phyloP scores from a whole-genome alignment of 2,888 invertebrate genomes.

The Odontomyia ornata region DNA sequence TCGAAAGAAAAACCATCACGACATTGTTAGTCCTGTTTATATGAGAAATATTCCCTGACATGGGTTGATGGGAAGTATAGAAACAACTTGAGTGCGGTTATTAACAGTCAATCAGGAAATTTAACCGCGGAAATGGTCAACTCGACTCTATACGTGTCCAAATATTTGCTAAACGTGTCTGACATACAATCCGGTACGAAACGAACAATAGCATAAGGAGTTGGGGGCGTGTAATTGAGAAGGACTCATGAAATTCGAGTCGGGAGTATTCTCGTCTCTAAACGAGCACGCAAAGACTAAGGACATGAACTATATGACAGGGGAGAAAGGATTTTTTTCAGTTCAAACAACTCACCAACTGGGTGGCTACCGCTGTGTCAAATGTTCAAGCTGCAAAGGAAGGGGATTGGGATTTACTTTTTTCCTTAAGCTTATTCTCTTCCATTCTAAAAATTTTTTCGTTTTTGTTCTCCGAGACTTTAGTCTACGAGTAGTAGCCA shows the following conservation, averaged over 20 bases:
- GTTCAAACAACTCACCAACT: neutral
- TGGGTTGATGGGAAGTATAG: neutral
- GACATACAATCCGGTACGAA: constrained; percentile 53
- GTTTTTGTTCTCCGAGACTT: neutral
- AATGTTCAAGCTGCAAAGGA: neutral
- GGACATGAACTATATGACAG: neutral
- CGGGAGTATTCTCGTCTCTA: neutral
- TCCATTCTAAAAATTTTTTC: neutral
- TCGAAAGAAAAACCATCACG: neutral
- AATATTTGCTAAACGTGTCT: constrained; percentile 64
- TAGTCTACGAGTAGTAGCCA: neutral
- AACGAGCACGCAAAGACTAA: constrained; percentile 18
- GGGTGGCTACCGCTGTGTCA: neutral
- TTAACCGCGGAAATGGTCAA: constrained; percentile 49
- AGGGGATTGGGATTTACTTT: neutral
- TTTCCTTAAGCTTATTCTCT: neutral
- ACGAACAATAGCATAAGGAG: constrained; percentile 39
- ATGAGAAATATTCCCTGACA: neutral
- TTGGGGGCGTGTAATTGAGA: constrained; percentile 48
- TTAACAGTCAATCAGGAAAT: constrained; percentile 56
- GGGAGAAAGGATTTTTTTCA: neutral
- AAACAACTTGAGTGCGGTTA: constrained; percentile 40
- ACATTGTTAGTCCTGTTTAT: constrained; percentile 9
- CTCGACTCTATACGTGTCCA: constrained; percentile 57
- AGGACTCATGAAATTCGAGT: constrained; percentile 38